phyloP scores from a whole-genome alignment of 2,888 invertebrate genomes.

The Ectemnius cavifrons region DNA sequence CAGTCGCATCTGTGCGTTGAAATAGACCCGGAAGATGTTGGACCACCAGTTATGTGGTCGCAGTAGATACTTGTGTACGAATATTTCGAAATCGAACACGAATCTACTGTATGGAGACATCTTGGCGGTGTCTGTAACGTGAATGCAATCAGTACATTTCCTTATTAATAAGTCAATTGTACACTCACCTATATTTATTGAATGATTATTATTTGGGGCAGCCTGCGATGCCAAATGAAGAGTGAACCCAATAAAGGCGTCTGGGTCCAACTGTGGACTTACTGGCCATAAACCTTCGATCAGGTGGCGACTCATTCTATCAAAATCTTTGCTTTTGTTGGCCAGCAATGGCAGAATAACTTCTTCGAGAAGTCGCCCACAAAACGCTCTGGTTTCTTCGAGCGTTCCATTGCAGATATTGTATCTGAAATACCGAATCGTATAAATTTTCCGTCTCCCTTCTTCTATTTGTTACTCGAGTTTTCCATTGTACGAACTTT shows the following conservation, averaged over 20 bases:
- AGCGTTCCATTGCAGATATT: slow-evolving; percentile 84
- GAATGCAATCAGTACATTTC: not conserved
- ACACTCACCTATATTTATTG: slow-evolving; percentile 66
- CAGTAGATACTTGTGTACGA: slow-evolving; percentile 74
- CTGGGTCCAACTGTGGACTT: slow-evolving; percentile 82
- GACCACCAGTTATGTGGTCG: slow-evolving; percentile 71
- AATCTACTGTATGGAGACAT: slow-evolving; percentile 72
- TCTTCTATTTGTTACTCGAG: no score
- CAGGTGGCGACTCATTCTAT: slow-evolving; percentile 83
- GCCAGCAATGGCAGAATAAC: slow-evolving; percentile 83
- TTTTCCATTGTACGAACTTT: slow-evolving; percentile 77
- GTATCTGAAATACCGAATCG: slow-evolving; percentile 78
- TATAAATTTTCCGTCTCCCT: not conserved
- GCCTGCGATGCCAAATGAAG: slow-evolving; percentile 78
- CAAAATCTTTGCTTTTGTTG: slow-evolving; percentile 82
- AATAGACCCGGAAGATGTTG: slow-evolving; percentile 80
- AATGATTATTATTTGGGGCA: slow-evolving; percentile 72
- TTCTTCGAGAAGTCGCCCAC: slow-evolving; percentile 79
- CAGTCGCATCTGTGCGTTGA: slow-evolving; percentile 82
- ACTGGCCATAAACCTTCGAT: slow-evolving; percentile 85
- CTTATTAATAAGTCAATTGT: not conserved
- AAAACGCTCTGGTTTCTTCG: slow-evolving; percentile 83
- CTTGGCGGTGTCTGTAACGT: slow-evolving; percentile 62
- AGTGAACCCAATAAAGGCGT: slow-evolving; percentile 81
- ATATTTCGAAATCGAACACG: slow-evolving; percentile 72